Base-by-base conservation (phyloP, 37 sponge, comb jelly and placozoan genomes). In the Mnemiopsis leidyi region DNA sequence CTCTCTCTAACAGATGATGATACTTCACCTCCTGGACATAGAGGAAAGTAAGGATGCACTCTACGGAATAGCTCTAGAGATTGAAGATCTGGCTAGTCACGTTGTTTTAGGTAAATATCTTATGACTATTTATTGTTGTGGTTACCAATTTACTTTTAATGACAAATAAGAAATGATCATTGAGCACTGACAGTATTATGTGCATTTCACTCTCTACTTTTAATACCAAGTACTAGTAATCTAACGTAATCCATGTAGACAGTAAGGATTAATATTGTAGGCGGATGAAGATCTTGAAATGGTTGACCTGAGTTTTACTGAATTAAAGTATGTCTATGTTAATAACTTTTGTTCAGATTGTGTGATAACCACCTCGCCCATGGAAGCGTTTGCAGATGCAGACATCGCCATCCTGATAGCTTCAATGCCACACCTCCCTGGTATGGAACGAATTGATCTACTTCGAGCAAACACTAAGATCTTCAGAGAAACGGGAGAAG, bases 401-500 rank as follows among this genome's bases (percentile, higher is more conserved):
- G 75, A 71, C 30, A 28, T 71, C 25, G 75, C 75, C 5, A 28
- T 71, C 75, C 75, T 71, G n/a, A 71, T 71, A 29, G 75, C 75
- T 28, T 71, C 75, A 71, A 28, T 71, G 25, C 75, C 75, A 13
- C 94, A 97, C 40, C 93, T 76, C 71, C 96, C 97, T 73, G 99
- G 99, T 21, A 98, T 98, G 97, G 94, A 95, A 95, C 93, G 99
- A 39, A 96, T 94, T 40, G 99, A 98, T 95, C 94, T 98, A 37
- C 95, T 98, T 40, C 95, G 95, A 82, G 96, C 95, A 61, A 98
- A 98, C 69, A 96, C 95, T 0, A 95, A 94, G 92, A 98, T 98
- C 77, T 98, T 98, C 94, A 95, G 95, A 92, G 93, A 94, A 3
- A 96, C 96, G 38, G 99, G 99, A 0, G 95, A 95, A 82, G 95